Conservation (phyloP, 2,797 vertebrate species). For the Myotis myotis region DNA sequence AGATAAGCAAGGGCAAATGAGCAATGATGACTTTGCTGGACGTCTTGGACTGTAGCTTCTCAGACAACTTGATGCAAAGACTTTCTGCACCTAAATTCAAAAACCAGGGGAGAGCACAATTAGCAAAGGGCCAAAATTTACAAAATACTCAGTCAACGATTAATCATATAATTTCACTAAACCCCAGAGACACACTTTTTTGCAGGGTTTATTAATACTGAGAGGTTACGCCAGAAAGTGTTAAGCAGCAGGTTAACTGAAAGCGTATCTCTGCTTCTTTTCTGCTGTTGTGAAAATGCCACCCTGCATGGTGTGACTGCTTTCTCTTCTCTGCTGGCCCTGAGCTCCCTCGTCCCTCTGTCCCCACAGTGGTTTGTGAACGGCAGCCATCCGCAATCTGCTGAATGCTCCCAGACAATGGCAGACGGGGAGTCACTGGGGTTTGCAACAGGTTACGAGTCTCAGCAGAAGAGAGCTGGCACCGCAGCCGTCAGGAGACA, state of each 20-base stretch:
- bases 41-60: slow-evolving; percentile 98
- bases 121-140: neutral
- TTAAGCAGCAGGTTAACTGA: neutral
- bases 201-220: neutral
- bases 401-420: neutral
- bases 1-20: slow-evolving; percentile 96
- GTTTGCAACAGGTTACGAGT: neutral
- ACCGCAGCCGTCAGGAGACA: neutral
- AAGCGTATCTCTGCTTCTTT: neutral
- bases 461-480: neutral
- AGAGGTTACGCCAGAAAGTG: neutral
- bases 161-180: neutral
- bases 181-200: neutral
- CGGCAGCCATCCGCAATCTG: neutral
- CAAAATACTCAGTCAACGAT: neutral
- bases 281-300: neutral
- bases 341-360: neutral
- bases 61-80: slow-evolving; percentile 95
- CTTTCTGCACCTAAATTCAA: slow-evolving; percentile 93
- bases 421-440: neutral
- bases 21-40: slow-evolving; percentile 99
- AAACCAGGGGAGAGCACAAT: neutral
- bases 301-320: neutral
- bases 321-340: neutral
- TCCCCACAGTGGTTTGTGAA: too few species aligned